These are phyloP conservation scores for Orthonevra nobilis DNA, from an alignment of 2,888 invertebrate genomes.

Conservation along the genomic window DNA sequence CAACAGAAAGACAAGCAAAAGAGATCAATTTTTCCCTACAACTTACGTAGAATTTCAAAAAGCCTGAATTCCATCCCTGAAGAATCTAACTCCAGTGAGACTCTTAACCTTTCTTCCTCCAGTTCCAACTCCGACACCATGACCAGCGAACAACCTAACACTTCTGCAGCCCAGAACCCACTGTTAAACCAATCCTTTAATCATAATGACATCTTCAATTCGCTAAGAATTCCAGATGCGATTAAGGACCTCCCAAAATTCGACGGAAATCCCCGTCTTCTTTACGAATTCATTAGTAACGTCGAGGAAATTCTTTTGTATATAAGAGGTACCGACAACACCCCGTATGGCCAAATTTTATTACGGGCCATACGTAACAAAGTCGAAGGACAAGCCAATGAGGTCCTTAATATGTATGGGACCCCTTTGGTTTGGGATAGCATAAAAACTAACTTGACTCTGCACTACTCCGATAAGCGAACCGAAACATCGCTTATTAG, in stretches of 20 bases:
- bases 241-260: conserved; percentile 44
- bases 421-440: conserved; percentile 45
- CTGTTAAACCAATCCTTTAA: no score
- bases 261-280: conserved; percentile 20
- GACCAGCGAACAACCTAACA: no score
- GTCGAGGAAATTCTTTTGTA: conserved; percentile 41
- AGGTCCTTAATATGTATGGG: conserved; percentile 25
- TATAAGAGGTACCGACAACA: conserved; percentile 37
- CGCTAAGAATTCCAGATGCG: conserved; percentile 31
- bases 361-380: conserved; percentile 45
- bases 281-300: conserved; percentile 37
- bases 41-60: no score
- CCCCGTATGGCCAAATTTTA: conserved; percentile 41
- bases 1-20: no score
- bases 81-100: no score
- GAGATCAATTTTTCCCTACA: no score
- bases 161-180: no score
- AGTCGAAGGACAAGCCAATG: conserved; percentile 29
- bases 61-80: no score
- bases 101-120: no score
- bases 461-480: conserved; percentile 67
- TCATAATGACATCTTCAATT: conserved; percentile 39
- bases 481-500: conserved; percentile 63
- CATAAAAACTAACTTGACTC: conserved; percentile 58
- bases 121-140: no score